These are phyloP conservation scores for Phalangium opilio DNA, from an alignment of 2,888 invertebrate genomes.

Conservation along the genomic window DNA sequence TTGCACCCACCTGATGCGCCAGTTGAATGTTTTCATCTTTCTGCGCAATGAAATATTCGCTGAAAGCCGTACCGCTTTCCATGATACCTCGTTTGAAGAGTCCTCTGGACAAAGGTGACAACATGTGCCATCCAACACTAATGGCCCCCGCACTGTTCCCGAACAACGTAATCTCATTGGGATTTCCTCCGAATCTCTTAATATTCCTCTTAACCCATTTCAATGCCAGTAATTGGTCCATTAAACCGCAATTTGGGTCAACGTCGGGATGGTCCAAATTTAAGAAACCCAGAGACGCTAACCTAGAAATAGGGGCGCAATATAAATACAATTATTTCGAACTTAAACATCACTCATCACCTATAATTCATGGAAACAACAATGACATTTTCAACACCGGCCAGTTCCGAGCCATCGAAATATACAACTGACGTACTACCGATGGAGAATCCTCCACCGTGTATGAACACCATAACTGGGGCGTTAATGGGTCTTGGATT, in stretches of 20 bases:
- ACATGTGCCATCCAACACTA: slow-evolving; percentile 19
- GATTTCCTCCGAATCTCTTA: slow-evolving; percentile 24
- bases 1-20: no score
- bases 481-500: slow-evolving; percentile 1
- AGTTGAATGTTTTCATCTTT: no score
- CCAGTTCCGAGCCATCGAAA: slow-evolving; percentile 38
- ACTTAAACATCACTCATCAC: slow-evolving; percentile 10
- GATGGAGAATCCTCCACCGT: slow-evolving; percentile 25
- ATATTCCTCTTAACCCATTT: slow-evolving; percentile 25
- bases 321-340: no score
- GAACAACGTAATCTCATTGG: slow-evolving; percentile 25
- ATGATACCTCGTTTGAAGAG: slow-evolving; percentile 22
- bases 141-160: slow-evolving; percentile 26
- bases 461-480: slow-evolving; percentile 53
- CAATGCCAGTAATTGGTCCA: slow-evolving; percentile 26
- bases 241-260: slow-evolving; percentile 26
- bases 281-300: slow-evolving; percentile 18
- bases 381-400: slow-evolving; percentile 35
- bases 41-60: no score
- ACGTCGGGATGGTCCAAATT: slow-evolving; percentile 22
- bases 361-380: slow-evolving; percentile 40
- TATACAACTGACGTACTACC: slow-evolving; percentile 24
- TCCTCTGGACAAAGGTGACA: slow-evolving; percentile 14
- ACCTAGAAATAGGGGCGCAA: no score
- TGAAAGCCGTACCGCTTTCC: slow-evolving; percentile 23